Evolutionary conservation across 2,888 invertebrate species (phyloP).

Genomic region (Trachelus troglodyta): DNA sequence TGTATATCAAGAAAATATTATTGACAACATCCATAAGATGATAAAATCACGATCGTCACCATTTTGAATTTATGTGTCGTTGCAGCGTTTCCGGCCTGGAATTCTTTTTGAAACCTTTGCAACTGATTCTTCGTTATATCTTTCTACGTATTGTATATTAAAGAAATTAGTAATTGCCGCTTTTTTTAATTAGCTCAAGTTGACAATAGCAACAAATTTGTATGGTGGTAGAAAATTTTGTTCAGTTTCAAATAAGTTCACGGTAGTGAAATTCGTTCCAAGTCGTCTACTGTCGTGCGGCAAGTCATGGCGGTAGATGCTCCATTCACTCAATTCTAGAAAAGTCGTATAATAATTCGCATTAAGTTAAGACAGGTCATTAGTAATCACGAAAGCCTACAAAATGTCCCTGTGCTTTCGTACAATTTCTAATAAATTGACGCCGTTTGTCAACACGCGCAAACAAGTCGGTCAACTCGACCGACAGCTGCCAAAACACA

Average conservation of each 20-base stretch:
- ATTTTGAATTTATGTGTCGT: neutral
- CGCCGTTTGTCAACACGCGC: slow-evolving; percentile 70
- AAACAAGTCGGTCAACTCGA: slow-evolving; percentile 69
- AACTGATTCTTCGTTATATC: neutral
- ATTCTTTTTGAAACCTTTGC: neutral
- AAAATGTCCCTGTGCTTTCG: slow-evolving; percentile 72
- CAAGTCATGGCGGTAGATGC: neutral
- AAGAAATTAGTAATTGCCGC: neutral
- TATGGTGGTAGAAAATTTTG: neutral
- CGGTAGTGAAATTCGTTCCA: neutral
- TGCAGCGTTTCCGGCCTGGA: neutral
- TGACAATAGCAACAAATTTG: neutral
- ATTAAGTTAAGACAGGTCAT: neutral
- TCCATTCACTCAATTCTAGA: neutral
- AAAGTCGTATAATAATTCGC: neutral
- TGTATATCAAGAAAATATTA: slow-evolving; percentile 1
- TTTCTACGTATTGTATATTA: no score
- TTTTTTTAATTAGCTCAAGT: neutral
- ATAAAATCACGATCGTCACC: neutral
- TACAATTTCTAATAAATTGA: slow-evolving; percentile 70
- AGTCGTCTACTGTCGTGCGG: neutral
- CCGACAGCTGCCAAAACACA: slow-evolving; percentile 66
- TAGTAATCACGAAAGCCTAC: neutral
- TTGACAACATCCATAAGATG: neutral
- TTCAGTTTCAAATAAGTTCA: neutral